Evolutionary conservation across 2,888 invertebrate species (phyloP).

Genomic region (Hanleya hanleyi): DNA sequence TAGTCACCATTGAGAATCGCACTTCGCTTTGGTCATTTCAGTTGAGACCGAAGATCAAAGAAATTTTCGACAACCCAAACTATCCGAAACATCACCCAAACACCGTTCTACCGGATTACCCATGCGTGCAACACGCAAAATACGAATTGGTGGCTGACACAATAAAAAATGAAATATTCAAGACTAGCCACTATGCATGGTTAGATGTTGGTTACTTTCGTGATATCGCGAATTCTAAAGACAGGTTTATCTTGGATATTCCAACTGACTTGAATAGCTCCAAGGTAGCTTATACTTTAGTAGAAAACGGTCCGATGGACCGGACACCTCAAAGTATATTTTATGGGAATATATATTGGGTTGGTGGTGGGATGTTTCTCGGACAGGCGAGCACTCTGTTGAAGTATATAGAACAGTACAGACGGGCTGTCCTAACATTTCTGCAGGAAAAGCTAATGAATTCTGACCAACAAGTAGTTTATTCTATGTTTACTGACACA

Average conservation of each 20-base stretch:
- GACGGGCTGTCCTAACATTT: not conserved
- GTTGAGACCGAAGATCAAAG: not conserved
- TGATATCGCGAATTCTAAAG: not conserved
- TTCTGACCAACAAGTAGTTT: conserved; percentile 23
- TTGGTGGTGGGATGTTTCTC: conserved; percentile 21
- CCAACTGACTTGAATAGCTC: not conserved
- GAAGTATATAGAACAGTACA: conserved; percentile 14
- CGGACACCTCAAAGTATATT: conserved; percentile 12
- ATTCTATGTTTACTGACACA: conserved; percentile 21
- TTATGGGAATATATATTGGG: conserved; percentile 8
- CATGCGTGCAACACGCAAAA: conserved; percentile 23
- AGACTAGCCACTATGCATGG: conserved; percentile 19
- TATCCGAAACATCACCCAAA: conserved; percentile 28
- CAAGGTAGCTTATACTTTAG: not conserved
- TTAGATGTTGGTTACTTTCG: conserved; percentile 29
- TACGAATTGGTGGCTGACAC: conserved; percentile 18
- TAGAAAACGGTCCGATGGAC: not conserved
- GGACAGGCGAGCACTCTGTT: not conserved
- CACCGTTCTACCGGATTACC: conserved; percentile 22
- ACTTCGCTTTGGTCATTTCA: conserved; percentile 22
- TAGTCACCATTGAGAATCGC: conserved; percentile 4
- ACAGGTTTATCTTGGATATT: not conserved
- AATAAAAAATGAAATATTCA: conserved; percentile 10
- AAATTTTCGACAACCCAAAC: not conserved
- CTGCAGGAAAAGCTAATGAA: conserved; percentile 5